Conservation (phyloP, 2,888 invertebrate species). For the Coelogynopora nodosa region DNA sequence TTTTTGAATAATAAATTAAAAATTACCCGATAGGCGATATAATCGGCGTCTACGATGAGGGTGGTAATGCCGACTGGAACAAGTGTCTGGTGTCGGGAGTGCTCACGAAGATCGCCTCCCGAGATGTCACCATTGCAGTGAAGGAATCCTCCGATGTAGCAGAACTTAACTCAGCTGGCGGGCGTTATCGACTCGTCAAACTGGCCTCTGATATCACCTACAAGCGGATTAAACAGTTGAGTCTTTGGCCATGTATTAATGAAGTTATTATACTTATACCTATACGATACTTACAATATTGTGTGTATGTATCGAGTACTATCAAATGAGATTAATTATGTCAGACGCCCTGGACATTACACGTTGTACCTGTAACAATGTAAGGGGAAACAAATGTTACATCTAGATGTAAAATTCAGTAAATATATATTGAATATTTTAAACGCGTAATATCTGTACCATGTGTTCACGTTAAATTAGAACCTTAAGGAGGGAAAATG, state of each 20-base stretch:
- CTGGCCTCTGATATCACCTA: constrained; percentile 33
- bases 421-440: no score
- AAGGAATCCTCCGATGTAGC: background rate
- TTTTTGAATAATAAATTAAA: no score
- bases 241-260: background rate
- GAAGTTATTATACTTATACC: background rate
- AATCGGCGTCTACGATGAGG: background rate
- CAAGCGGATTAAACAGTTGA: constrained; percentile 9
- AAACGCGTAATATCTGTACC: no score
- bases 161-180: background rate
- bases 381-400: no score
- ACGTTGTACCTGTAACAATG: no score
- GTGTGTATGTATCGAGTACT: no score
- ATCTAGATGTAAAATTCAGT: no score
- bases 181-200: constrained; percentile 37
- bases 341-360: no score
- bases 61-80: background rate
- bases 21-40: constrained; percentile 21
- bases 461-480: no score
- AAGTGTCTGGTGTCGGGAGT: background rate
- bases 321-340: no score
- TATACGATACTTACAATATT: no score
- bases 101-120: background rate
- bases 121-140: background rate
- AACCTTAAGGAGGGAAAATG: no score